Percentiles rank a stretch among this genome's conserved stretches.
phyloP scores from a whole-genome alignment of 2,113 vertebrate genomes.

The Chunga burmeisteri region DNA sequence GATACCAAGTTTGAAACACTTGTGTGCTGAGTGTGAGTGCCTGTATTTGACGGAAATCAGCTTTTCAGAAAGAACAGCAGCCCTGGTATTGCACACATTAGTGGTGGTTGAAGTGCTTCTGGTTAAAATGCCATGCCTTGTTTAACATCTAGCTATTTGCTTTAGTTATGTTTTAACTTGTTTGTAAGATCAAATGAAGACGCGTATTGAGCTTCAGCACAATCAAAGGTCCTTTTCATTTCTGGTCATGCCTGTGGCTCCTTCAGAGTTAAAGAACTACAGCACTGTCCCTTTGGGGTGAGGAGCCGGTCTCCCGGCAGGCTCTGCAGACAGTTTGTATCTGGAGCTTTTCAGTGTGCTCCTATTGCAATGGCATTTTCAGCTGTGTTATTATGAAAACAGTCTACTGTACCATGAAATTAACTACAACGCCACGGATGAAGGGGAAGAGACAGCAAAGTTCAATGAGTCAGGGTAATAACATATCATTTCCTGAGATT shows the following conservation, averaged over 20 bases:
- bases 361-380: neutral
- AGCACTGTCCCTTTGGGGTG: neutral
- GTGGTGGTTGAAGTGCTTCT: neutral
- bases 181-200: neutral
- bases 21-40: neutral
- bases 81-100: neutral
- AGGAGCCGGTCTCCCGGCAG: neutral
- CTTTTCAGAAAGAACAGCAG: neutral
- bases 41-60: neutral
- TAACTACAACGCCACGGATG: neutral
- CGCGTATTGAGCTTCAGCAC: neutral
- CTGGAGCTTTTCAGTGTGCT: neutral
- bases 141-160: neutral
- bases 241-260: rapidly evolving
- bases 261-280: neutral
- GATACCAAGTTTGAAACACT: neutral
- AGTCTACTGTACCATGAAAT: neutral
- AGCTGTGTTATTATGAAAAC: conserved; percentile 5
- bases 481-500: conserved; percentile 1
- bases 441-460: neutral
- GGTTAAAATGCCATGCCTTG: neutral
- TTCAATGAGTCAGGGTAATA: neutral
- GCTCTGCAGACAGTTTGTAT: neutral
- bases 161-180: neutral
- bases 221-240: neutral